Conservation (phyloP, 2,797 vertebrate species). For the Orestias chungarensis region DNA sequence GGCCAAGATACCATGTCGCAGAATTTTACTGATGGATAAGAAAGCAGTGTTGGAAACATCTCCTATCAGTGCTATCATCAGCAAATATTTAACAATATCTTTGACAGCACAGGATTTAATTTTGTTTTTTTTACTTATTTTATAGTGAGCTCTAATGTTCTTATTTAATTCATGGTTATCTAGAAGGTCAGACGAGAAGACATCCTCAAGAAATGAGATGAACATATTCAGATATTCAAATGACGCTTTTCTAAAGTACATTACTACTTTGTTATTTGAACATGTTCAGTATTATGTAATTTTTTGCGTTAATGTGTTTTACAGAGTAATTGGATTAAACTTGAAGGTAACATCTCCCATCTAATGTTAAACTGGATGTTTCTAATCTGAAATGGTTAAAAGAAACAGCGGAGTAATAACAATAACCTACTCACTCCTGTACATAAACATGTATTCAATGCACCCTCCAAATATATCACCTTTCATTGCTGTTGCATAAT, state of each 20-base stretch:
- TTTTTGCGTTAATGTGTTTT: too few relatives aligned
- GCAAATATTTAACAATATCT: not conserved
- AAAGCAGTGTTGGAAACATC: not conserved
- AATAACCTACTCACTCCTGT: not conserved
- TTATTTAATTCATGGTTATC: not conserved
- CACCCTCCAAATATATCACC: not conserved
- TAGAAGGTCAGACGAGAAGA: not conserved
- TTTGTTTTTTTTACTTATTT: not conserved
- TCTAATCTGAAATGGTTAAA: too few relatives aligned
- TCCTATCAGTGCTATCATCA: not conserved
- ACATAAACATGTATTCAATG: not conserved
- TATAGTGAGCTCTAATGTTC: not conserved
- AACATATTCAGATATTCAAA: too few relatives aligned
- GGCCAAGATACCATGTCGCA: not conserved
- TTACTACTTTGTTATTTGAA: too few relatives aligned
- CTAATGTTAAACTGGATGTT: too few relatives aligned
- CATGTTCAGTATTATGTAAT: too few relatives aligned
- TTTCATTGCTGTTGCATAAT: not conserved
- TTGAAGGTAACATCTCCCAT: too few relatives aligned
- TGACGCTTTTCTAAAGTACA: too few relatives aligned
- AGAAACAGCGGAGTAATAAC: not conserved
- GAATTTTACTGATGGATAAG: not conserved
- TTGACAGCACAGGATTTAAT: not conserved
- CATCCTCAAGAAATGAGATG: not conserved
- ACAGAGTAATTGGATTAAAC: too few relatives aligned